Base-by-base conservation (phyloP, 2,797 vertebrate genomes). In the Buceros bicornis region DNA sequence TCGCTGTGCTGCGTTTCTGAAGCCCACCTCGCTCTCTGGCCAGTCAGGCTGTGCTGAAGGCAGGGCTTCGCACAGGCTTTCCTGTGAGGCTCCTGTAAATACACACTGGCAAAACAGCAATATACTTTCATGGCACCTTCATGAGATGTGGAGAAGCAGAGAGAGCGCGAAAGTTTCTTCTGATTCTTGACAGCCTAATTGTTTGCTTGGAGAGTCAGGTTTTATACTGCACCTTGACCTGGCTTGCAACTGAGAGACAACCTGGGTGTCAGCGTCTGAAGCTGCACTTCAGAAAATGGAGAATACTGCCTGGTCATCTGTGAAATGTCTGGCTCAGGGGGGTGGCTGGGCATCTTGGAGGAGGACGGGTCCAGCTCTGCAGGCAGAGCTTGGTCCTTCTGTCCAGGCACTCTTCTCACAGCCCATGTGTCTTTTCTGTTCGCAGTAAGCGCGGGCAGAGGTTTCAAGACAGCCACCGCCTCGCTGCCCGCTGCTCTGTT, bases 61-160 rank as follows among this genome's bases (percentile, higher is more conserved):
- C 56, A 77, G 64, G 14, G 66, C 33, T 62, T 35, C 53, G 22
- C 61, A 48, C 42, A 18, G 29, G 61, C 31, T 57, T 67, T 67
- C 62, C 35, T 14, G 15, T 8, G 37, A 43, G 50, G 50, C 65
- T 69, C 5, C 62, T 37, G 28, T 76, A 37, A 64, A 16, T 25
- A 16, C 8, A 12, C 8, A 3, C 53, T 29, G 29, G 20, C 21
- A 56, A 64, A 42, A 71, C 70, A 60, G 54, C 6, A 0, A 8
- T 65, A 12, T 1, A 19, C 29, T 90, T 77, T 45, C 0, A 0
- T 19, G 35, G 79, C 48, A 42, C 11, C 26, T 66, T 67, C 0
- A 0, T 10, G 54, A 74, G 40, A 47, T 0, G 1, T 25, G 45
- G 42, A 35, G 43, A 89, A 28, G 51, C 81, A 79, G 48, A 56